phyloP scores from a whole-genome alignment of 2,888 invertebrate species.

The Acleris literana region DNA sequence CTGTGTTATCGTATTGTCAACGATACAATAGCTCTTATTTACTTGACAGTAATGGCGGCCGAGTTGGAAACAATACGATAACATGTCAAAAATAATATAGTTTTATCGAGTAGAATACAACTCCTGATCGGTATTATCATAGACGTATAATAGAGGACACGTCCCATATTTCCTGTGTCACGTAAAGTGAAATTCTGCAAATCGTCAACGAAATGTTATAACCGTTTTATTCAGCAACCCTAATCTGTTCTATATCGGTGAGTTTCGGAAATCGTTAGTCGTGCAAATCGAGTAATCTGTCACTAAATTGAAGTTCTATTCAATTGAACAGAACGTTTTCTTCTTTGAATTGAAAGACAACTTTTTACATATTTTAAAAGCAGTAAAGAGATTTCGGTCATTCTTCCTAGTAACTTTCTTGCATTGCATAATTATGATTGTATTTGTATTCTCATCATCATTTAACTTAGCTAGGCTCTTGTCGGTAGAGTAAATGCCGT shows the following conservation, averaged over 20 bases:
- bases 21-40: too few species aligned
- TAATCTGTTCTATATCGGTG: neutral
- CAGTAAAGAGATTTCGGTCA: too few species aligned
- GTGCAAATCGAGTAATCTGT: neutral
- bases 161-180: neutral
- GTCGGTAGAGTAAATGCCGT: too few species aligned
- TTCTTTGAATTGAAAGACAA: neutral
- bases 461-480: too few species aligned
- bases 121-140: neutral
- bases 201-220: neutral
- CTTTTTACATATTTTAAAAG: too few species aligned
- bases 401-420: too few species aligned
- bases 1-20: too few species aligned
- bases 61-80: too few species aligned
- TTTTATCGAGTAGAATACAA: neutral
- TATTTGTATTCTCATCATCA: too few species aligned
- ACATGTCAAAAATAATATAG: too few species aligned
- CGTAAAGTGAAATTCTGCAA: conserved; percentile 3
- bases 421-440: neutral
- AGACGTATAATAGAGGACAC: neutral
- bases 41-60: too few species aligned
- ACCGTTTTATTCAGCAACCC: neutral
- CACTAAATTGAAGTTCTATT: neutral
- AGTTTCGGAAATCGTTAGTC: neutral
- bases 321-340: neutral